These are phyloP conservation scores for Arremon aurantiirostris DNA, from an alignment of 2,797 vertebrate genomes.

Conservation along the genomic window DNA sequence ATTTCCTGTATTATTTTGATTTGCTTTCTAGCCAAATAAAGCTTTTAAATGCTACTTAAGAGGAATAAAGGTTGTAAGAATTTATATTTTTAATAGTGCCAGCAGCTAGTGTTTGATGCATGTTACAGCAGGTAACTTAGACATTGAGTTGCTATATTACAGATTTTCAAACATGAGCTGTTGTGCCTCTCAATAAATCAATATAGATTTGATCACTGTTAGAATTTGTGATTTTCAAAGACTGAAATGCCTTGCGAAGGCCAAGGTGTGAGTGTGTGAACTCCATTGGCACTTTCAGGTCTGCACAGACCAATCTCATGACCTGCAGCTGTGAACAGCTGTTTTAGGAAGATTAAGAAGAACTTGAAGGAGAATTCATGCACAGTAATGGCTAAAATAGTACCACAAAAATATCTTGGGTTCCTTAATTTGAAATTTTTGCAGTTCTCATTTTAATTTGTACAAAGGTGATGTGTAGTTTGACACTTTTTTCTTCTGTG, in stretches of 20 bases:
- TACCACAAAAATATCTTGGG: background rate
- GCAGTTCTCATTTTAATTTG: background rate
- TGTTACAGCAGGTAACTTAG: background rate
- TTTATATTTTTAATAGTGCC: background rate
- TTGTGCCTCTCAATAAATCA: background rate
- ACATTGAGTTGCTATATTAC: background rate
- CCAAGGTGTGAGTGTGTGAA: accelerated
- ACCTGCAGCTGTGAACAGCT: background rate
- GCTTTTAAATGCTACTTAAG: background rate
- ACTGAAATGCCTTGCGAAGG: background rate
- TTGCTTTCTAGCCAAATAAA: background rate
- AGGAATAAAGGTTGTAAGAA: background rate
- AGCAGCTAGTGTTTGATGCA: background rate
- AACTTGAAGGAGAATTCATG: background rate
- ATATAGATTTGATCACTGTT: background rate
- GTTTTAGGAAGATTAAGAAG: background rate
- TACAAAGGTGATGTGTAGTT: background rate
- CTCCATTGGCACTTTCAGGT: background rate
- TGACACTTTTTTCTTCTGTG: background rate
- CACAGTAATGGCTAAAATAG: background rate
- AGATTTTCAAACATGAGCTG: background rate
- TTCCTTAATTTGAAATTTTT: background rate
- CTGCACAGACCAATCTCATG: accelerated
- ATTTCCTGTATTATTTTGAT: background rate
- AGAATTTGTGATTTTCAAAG: background rate